Evolutionary conservation across 35 echinoderm and acorn worm species (phyloP).

Genomic region (Lytechinus pictus): DNA sequence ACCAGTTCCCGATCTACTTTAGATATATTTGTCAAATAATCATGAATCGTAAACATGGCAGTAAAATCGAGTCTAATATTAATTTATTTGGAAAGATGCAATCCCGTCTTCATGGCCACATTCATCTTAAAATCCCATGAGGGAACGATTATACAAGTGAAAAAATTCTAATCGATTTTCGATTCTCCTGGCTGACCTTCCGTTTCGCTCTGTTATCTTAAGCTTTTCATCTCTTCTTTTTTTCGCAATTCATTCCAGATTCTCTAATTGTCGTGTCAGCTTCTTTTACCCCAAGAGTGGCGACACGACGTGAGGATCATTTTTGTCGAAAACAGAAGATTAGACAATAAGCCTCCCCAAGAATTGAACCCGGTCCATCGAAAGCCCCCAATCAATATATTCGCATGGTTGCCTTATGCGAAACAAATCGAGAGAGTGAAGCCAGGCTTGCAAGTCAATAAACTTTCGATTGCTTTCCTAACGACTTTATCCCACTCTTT

Average conservation of each 20-base stretch:
- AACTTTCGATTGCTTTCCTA: constrained; percentile 35
- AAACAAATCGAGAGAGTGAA: constrained; percentile 16
- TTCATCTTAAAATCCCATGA: not conserved
- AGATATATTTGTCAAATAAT: no score
- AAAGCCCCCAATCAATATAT: constrained; percentile 29
- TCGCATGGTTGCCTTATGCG: constrained; percentile 1
- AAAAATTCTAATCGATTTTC: not conserved
- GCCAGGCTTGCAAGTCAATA: not conserved
- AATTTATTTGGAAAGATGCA: not conserved
- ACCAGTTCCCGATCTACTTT: no score
- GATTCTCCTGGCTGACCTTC: not conserved
- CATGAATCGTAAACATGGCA: no score
- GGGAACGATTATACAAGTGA: not conserved
- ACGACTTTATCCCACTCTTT: not conserved
- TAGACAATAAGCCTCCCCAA: not conserved
- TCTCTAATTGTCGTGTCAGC: not conserved
- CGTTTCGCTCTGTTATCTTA: not conserved
- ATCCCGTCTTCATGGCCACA: not conserved
- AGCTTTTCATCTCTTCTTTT: not conserved
- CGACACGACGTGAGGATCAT: not conserved
- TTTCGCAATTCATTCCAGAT: not conserved
- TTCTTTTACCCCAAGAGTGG: not conserved
- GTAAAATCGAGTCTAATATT: not conserved
- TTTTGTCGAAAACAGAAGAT: not conserved
- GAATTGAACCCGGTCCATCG: not conserved